Evolutionary conservation across 2,888 invertebrate species (phyloP).

Genomic region (Watsonalla cultraria): DNA sequence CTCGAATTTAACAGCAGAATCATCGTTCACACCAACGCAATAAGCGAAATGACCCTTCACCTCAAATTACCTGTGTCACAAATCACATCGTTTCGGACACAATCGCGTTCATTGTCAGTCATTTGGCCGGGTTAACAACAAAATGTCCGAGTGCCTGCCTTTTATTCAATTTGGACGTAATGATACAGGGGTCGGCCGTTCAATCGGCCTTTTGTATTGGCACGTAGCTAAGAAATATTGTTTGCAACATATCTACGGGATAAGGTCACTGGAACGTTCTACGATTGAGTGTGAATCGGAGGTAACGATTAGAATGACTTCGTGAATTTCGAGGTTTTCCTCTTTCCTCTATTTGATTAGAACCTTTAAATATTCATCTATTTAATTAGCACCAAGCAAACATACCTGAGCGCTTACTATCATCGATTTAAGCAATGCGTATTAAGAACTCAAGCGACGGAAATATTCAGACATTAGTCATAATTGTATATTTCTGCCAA

Average conservation of each 20-base stretch:
- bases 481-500: too few relatives aligned
- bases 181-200: constrained; percentile 15
- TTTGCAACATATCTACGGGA: constrained; percentile 3
- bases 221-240: constrained; percentile 4
- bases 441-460: too few relatives aligned
- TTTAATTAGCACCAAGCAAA: too few relatives aligned
- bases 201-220: constrained; percentile 18
- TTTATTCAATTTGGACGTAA: constrained; percentile 52
- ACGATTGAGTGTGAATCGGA: not conserved
- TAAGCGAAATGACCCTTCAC: constrained; percentile 20
- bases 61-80: constrained; percentile 20
- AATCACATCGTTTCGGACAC: constrained; percentile 34
- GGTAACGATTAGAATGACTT: too few relatives aligned
- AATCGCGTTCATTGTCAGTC: constrained; percentile 51
- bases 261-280: not conserved
- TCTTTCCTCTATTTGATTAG: too few relatives aligned
- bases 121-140: constrained; percentile 48
- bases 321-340: too few relatives aligned
- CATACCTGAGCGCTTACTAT: too few relatives aligned
- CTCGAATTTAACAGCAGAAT: not conserved
- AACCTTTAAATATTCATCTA: too few relatives aligned
- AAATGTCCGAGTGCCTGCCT: constrained; percentile 36
- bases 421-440: too few relatives aligned
- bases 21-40: constrained; percentile 4
- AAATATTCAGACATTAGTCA: too few relatives aligned